These are phyloP conservation scores for Byasa hedistus DNA, from an alignment of 2,888 invertebrate species.

Conservation along the genomic window DNA sequence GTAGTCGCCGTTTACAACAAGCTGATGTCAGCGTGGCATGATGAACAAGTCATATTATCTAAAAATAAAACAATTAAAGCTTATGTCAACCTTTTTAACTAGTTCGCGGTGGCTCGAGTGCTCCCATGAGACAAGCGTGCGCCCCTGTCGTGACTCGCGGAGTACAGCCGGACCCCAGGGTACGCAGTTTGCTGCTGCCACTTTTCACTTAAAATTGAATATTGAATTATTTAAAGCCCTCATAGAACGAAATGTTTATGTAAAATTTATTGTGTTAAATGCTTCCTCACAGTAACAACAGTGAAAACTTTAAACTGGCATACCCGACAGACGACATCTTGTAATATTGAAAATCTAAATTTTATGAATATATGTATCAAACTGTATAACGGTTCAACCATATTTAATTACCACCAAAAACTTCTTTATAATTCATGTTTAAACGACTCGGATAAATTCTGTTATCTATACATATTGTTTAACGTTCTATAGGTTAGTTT, in stretches of 20 bases:
- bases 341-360: no score
- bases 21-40: no score
- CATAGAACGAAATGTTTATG: slow-evolving; percentile 28
- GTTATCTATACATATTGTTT: no score
- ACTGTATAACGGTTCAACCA: no score
- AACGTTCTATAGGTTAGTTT: no score
- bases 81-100: slow-evolving; percentile 41
- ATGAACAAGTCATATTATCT: slow-evolving; percentile 8
- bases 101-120: slow-evolving; percentile 60
- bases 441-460: no score
- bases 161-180: slow-evolving; percentile 41
- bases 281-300: background rate
- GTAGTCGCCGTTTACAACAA: no score
- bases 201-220: slow-evolving; percentile 56
- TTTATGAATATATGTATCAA: no score
- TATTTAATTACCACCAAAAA: no score
- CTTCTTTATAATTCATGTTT: no score
- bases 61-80: slow-evolving; percentile 43
- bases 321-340: no score
- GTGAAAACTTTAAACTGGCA: no score
- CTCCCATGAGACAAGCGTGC: slow-evolving; percentile 67
- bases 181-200: slow-evolving; percentile 53
- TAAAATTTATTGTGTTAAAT: slow-evolving; percentile 30
- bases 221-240: slow-evolving; percentile 60
- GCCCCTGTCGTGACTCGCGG: slow-evolving; percentile 45